A percentile compares a stretch with the other conserved stretches of the same genome.
phyloP scores from a whole-genome alignment of 2,888 invertebrate species.

The Deilephila elpenor region DNA sequence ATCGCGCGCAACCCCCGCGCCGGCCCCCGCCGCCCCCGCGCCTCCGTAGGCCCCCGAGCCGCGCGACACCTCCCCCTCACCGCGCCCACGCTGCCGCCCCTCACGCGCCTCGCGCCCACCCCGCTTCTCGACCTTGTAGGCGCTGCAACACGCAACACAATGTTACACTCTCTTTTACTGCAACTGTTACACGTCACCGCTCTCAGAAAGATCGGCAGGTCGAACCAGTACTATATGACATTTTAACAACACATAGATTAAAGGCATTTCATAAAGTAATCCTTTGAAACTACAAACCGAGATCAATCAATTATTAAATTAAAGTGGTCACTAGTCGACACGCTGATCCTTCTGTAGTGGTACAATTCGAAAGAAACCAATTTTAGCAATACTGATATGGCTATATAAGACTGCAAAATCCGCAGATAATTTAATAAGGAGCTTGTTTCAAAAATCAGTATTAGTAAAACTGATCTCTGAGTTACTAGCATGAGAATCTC shows the following conservation, averaged over 20 bases:
- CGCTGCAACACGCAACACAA: constrained; percentile 52
- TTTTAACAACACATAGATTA: not conserved
- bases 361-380: not conserved
- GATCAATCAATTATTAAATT: not conserved
- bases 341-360: not conserved
- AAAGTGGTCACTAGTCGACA: not conserved
- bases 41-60: constrained; percentile 70
- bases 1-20: constrained; percentile 67
- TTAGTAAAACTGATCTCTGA: not conserved
- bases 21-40: constrained; percentile 53
- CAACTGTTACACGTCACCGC: no score
- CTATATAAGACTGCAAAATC: not conserved
- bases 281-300: not conserved
- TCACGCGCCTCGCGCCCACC: constrained; percentile 50
- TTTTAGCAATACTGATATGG: not conserved
- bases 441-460: not conserved
- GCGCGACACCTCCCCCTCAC: constrained; percentile 39
- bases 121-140: constrained; percentile 79
- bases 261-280: not conserved
- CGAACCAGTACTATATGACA: not conserved
- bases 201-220: not conserved
- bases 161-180: not conserved
- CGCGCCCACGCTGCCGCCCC: constrained; percentile 32
- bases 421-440: not conserved
- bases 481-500: constrained; percentile 1